These are phyloP conservation scores for Tipula helvola DNA, from an alignment of 2,888 invertebrate species.

Conservation along the genomic window DNA sequence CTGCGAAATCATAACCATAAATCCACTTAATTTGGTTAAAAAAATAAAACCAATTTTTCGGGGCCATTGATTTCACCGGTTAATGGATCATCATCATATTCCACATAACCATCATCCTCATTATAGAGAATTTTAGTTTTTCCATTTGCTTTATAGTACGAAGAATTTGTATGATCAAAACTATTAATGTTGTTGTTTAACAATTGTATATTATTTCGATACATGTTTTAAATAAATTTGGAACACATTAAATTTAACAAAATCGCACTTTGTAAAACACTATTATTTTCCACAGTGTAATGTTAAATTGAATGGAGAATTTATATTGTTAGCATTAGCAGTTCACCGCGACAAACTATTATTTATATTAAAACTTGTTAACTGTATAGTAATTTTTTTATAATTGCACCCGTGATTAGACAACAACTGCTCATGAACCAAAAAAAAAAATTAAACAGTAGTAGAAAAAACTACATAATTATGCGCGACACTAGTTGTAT, in stretches of 20 bases:
- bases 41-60: not conserved
- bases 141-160: not conserved
- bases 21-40: not conserved
- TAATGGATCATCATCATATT: not conserved
- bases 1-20: conserved; percentile 27
- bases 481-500: not conserved
- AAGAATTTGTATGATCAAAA: not conserved
- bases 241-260: not conserved
- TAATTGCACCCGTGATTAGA: not conserved
- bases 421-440: not conserved
- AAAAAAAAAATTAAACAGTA: not conserved
- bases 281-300: not conserved
- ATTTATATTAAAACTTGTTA: not conserved
- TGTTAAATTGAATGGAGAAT: not conserved
- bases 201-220: not conserved
- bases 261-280: not conserved
- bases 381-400: not conserved
- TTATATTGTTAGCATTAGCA: not conserved
- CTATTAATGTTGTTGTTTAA: not conserved
- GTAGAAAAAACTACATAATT: not conserved
- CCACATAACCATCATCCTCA: not conserved
- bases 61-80: not conserved
- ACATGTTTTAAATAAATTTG: not conserved
- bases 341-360: not conserved
- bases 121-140: not conserved